These are phyloP conservation scores for Dendrophyllia cribrosa DNA, from an alignment of 64 coral and sea anemone species.

Conservation along the genomic window DNA sequence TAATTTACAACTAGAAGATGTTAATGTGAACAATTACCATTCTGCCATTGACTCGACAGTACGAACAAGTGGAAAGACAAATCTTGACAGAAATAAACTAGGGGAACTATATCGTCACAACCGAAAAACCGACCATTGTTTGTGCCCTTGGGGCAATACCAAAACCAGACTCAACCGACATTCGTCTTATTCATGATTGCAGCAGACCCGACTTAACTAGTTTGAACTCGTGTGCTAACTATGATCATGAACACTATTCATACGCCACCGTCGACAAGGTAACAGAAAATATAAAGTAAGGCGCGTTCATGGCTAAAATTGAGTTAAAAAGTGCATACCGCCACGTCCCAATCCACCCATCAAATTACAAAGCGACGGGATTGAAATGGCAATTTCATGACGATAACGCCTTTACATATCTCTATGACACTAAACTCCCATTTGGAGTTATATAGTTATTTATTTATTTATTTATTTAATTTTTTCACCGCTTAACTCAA, in stretches of 20 bases:
- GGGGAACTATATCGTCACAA: slow-evolving; percentile 38
- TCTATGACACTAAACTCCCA: too few species aligned
- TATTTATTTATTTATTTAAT: too few species aligned
- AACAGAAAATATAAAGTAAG: not conserved
- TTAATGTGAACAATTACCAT: not conserved
- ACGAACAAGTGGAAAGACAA: not conserved
- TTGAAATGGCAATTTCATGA: slow-evolving; percentile 45
- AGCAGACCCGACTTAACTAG: not conserved
- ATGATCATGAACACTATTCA: not conserved
- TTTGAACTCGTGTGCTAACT: not conserved
- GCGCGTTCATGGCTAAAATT: slow-evolving; percentile 47
- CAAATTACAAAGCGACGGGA: slow-evolving; percentile 52
- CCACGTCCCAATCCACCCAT: slow-evolving; percentile 47
- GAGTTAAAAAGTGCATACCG: slow-evolving; percentile 60
- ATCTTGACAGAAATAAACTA: not conserved
- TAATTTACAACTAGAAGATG: not conserved
- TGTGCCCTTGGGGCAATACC: slow-evolving; percentile 64
- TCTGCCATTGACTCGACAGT: not conserved
- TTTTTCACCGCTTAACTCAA: too few species aligned
- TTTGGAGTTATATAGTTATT: too few species aligned
- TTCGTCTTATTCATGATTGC: slow-evolving; percentile 67
- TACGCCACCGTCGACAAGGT: not conserved
- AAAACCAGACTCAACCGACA: slow-evolving; percentile 43
- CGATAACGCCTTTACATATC: too few species aligned
- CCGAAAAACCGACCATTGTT: slow-evolving; percentile 65